Conservation (phyloP, 2,888 invertebrate species). For the Therioaphis trifolii region DNA sequence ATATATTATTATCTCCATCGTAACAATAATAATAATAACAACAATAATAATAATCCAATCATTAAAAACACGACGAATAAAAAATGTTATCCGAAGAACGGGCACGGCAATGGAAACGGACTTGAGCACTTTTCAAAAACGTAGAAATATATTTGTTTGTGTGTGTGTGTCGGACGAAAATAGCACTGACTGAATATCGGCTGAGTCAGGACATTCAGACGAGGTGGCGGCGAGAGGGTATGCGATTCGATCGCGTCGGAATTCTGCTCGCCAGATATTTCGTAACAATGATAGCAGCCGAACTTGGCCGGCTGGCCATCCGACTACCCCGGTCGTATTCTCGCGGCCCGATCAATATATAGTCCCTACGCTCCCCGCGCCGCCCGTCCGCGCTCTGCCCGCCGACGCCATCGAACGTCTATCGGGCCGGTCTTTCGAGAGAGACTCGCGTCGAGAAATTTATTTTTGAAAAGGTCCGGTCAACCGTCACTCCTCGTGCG, state of each 20-base stretch:
- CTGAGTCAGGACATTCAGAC: background rate
- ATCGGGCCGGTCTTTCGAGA: background rate
- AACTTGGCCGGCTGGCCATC: slow-evolving; percentile 33
- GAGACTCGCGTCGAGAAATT: slow-evolving; percentile 11
- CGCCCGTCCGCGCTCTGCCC: background rate
- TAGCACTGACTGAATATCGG: background rate
- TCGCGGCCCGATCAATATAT: slow-evolving; percentile 32
- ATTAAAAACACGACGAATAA: too few relatives aligned
- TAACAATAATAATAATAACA: too few relatives aligned
- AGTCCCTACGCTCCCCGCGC: background rate
- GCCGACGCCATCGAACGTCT: background rate
- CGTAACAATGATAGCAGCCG: slow-evolving; percentile 22
- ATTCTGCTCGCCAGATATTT: slow-evolving; percentile 29
- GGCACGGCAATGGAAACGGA: background rate
- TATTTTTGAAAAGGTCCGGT: slow-evolving; percentile 34
- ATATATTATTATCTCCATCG: too few relatives aligned
- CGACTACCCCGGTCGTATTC: slow-evolving; percentile 27
- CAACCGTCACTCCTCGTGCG: slow-evolving; percentile 1
- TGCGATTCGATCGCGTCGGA: slow-evolving; percentile 14
- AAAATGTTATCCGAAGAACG: too few relatives aligned
- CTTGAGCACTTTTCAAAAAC: background rate
- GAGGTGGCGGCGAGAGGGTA: background rate
- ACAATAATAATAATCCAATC: too few relatives aligned
- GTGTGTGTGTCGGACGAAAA: background rate
- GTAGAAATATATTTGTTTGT: background rate